Evolutionary conservation across 2,797 vertebrate species (phyloP).

Genomic region (Dendrocincla fuliginosa): DNA sequence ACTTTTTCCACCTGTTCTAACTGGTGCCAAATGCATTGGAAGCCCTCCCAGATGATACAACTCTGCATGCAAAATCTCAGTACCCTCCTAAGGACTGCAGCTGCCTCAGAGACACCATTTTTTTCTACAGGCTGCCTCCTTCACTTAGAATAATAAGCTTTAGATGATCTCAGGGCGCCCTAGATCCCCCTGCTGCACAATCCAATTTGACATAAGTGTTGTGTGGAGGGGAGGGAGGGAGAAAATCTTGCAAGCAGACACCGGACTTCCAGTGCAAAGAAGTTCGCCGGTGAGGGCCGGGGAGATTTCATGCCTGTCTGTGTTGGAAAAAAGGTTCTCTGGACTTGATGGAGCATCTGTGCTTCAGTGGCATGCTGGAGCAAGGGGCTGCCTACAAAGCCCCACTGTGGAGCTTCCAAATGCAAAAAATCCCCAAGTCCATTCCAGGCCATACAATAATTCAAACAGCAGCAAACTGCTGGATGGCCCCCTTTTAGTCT

Average conservation of each 20-base stretch:
- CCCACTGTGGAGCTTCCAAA: neutral
- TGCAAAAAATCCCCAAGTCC: neutral
- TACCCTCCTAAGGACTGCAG: neutral
- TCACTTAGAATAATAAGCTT: constrained; percentile 60
- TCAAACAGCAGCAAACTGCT: neutral
- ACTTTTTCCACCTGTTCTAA: constrained; percentile 42
- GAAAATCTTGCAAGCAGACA: neutral
- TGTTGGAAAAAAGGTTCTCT: neutral
- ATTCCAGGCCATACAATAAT: neutral
- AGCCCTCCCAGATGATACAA: neutral
- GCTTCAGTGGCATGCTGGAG: neutral
- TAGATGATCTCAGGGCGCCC: constrained; percentile 39
- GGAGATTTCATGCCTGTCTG: neutral
- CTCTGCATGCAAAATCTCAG: neutral
- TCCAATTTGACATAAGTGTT: constrained; percentile 34
- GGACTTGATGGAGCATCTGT: neutral
- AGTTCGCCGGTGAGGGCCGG: neutral
- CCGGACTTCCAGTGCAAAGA: neutral
- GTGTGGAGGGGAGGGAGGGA: neutral
- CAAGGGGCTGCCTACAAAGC: neutral
- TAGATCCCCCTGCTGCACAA: constrained; percentile 11
- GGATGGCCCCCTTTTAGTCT: neutral
- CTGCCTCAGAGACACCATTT: neutral
- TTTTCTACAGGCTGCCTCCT: constrained; percentile 10
- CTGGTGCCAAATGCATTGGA: neutral